phyloP scores from a whole-genome alignment of 64 coral and sea anemone species.

The Montipora efflorescens region DNA sequence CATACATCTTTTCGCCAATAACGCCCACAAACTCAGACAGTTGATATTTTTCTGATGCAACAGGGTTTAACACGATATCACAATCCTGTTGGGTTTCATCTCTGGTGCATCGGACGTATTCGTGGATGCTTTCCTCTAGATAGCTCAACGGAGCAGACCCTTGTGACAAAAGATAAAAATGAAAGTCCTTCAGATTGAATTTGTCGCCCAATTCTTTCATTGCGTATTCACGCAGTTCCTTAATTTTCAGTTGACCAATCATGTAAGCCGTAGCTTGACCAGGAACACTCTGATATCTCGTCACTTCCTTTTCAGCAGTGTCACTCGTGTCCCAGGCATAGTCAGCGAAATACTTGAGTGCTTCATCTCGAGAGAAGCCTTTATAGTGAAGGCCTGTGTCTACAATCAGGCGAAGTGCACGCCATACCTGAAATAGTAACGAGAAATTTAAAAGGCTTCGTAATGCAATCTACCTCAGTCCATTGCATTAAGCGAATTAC shows the following conservation, averaged over 20 bases:
- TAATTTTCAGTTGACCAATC: constrained; percentile 74
- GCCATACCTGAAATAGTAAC: constrained; percentile 46
- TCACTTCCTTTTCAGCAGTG: constrained; percentile 56
- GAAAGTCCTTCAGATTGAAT: constrained; percentile 67
- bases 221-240: constrained; percentile 57
- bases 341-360: constrained; percentile 34
- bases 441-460: background rate
- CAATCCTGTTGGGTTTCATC: constrained; percentile 44
- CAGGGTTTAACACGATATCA: constrained; percentile 47
- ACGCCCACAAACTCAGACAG: background rate
- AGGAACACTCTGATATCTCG: constrained; percentile 66
- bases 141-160: constrained; percentile 71
- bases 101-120: constrained; percentile 56
- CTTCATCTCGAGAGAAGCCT: constrained; percentile 34
- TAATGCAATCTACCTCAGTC: no score
- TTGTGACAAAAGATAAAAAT: constrained; percentile 70
- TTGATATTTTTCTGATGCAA: constrained; percentile 3
- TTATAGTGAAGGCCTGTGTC: constrained; percentile 74
- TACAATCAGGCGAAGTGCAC: constrained; percentile 67
- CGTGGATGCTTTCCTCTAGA: constrained; percentile 51
- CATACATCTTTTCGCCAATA: constrained; percentile 31
- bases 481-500: no score
- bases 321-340: constrained; percentile 70
- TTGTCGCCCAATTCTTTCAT: constrained; percentile 34
- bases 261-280: constrained; percentile 75